Evolutionary conservation across 2,113 vertebrate genomes (phyloP), one percentile per base, ranked within the genome.

Genomic region (Indri indri): DNA sequence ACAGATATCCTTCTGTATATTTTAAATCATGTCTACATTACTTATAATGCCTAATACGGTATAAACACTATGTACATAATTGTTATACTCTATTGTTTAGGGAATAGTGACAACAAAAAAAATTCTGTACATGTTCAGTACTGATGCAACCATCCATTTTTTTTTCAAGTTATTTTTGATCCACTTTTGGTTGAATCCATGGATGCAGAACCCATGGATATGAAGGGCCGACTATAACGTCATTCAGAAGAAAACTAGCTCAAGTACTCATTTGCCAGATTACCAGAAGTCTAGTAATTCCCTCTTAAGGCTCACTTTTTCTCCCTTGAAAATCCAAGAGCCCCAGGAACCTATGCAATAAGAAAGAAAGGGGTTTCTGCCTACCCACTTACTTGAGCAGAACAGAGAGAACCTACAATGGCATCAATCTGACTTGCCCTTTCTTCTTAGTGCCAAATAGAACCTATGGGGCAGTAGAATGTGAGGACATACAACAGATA

Each of bases 291-390:
- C 61, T 22, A 11, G 5, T 50, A 27, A 70, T 42, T 88, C 47
- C 37, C 47, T 65, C 32, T 1, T 8, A 25, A 73, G 8, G 3
- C 14, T 80, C 7, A 34, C 0, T 4, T 8, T 34, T 34, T 1
- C 5, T 1, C 0, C 4, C 1, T 37, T 32, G 23, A 82, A 65
- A 57, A 13, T 32, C 27, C 32, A 45, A 50, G 52, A 59, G 32
- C 4, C 84, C 37, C 14, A 81, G 42, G 34, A 63, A 1, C 3
- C 42, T 23, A 37, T 13, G 34, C 0, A 25, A 8, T 11, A 8
- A 80, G n/a, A 54, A 65, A 59, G 81, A 17, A 37, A 81, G 17
- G 13, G 1, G 25, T 4, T 30, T n/a, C n/a, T 63, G 8, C 12
- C 10, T 9, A 16, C 7, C 32, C 20, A n/a, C 16, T 45, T 66